Evolutionary conservation across 2,113 vertebrate species (phyloP), one percentile per base, ranked within the genome.

Genomic region (Upupa epops): DNA sequence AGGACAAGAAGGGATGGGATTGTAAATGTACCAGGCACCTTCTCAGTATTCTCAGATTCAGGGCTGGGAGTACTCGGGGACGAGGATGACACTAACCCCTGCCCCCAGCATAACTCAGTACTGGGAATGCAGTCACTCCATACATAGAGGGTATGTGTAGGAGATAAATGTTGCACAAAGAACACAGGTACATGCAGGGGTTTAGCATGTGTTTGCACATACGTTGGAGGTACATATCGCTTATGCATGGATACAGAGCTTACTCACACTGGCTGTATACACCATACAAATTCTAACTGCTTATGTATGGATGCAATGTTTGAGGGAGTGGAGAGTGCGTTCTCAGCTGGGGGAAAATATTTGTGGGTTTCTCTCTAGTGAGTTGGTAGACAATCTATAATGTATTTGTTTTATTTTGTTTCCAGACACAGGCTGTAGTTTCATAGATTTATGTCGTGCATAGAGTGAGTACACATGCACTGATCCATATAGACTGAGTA

Each of bases 81-180:
- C 4, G 0, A 0, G 9, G 31, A 37, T 45, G 68, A 54, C 58
- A n/a, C 34, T 34, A 34, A 56, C 15, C 18, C 46, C 70, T 51
- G 32, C 61, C 42, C 26, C 25, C 14, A 48, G 24, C 13, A 40
- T 1, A 9, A 15, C 34, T 48, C 2, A 1, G 37, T 21, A 34
- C 61, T 0, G 3, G 66, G 55, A 20, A 28, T 31, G 2, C 1
- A 4, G 56, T 32, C 10, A 1, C 3, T 42, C 40, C 11, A 15
- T 8, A 10, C 13, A 0, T 13, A 8, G 16, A 13, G 45, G 66
- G 40, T 2, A n/a, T 4, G 8, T n/a, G 3, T 3, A 9, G 65
- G 48, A 45, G 21, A n/a, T 2, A 8, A 51, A 64, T 1, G 0
- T 4, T 15, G 42, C 29, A 3, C 0, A 0, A 36, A 46, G 40